phyloP scores from a whole-genome alignment of 2,888 invertebrate species.

The Portevinia maculata region DNA sequence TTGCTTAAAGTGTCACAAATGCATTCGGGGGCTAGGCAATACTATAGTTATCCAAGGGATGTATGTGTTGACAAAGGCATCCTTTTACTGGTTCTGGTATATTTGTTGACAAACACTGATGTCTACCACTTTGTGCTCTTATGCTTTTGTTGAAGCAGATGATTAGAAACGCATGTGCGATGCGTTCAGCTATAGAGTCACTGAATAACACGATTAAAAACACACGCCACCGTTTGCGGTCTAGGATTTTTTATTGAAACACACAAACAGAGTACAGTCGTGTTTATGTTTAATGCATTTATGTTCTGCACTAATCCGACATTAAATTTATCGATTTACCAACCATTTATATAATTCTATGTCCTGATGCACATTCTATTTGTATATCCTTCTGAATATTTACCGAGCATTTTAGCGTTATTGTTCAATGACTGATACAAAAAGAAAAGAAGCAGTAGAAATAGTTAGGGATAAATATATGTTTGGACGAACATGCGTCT shows the following conservation, averaged over 20 bases:
- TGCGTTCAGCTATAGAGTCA: conserved; percentile 31
- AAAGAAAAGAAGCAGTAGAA: no score
- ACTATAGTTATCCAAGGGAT: conserved; percentile 19
- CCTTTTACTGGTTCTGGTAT: conserved; percentile 40
- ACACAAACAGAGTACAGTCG: conserved; percentile 39
- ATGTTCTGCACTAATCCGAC: conserved; percentile 48
- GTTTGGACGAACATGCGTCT: no score
- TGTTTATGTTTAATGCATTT: conserved; percentile 47
- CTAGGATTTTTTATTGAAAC: conserved; percentile 13
- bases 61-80: conserved; percentile 17
- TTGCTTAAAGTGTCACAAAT: conserved; percentile 58
- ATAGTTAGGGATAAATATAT: no score
- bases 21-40: conserved; percentile 30
- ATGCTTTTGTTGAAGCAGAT: conserved; percentile 56
- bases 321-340: conserved; percentile 61
- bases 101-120: conserved; percentile 66
- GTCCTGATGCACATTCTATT: not conserved
- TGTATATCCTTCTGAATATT: no score
- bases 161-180: conserved; percentile 70
- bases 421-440: no score
- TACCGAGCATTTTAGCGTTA: no score
- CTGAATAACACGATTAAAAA: conserved; percentile 67
- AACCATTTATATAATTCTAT: conserved; percentile 22
- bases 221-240: conserved; percentile 44
- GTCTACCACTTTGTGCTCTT: conserved; percentile 48